phyloP scores from a whole-genome alignment of 2,113 vertebrate genomes.

The Cygnus atratus region DNA sequence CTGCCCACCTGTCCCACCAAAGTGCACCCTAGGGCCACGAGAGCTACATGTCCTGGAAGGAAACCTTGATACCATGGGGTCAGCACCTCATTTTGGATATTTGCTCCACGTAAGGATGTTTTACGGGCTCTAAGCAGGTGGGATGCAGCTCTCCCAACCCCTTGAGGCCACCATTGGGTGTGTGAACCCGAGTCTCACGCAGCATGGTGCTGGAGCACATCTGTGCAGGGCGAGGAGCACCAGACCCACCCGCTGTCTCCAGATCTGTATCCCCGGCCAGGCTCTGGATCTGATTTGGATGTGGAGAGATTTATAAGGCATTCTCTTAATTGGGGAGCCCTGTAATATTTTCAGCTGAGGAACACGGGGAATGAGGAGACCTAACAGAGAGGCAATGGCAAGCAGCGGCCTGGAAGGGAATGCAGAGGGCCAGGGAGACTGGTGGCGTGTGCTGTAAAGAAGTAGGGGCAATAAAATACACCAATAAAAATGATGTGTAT shows the following conservation, averaged over 20 bases:
- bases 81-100: not conserved
- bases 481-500: constrained; percentile 55
- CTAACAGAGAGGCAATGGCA: not conserved
- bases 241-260: constrained; percentile 50
- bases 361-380: constrained; percentile 27
- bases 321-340: constrained; percentile 56
- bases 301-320: constrained; percentile 52
- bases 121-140: not conserved
- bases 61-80: too few species aligned
- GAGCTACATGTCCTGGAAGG: not conserved
- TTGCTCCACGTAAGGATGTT: not conserved
- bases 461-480: constrained; percentile 44
- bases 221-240: constrained; percentile 36
- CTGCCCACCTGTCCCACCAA: rapidly evolving
- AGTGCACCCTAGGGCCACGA: rapidly evolving
- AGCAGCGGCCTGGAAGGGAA: constrained; percentile 4
- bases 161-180: not conserved
- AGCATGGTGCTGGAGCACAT: not conserved
- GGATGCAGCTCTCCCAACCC: not conserved
- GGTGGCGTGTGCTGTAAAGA: constrained; percentile 5
- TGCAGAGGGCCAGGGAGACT: not conserved
- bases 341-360: not conserved
- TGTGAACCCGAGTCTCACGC: not conserved
- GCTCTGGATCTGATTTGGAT: constrained; percentile 59
- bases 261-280: constrained; percentile 1